A percentile compares a stretch with the other conserved stretches of the same genome.
Conservation (phyloP, 2,797 vertebrate species). For the Rhinichthys osculus region DNA sequence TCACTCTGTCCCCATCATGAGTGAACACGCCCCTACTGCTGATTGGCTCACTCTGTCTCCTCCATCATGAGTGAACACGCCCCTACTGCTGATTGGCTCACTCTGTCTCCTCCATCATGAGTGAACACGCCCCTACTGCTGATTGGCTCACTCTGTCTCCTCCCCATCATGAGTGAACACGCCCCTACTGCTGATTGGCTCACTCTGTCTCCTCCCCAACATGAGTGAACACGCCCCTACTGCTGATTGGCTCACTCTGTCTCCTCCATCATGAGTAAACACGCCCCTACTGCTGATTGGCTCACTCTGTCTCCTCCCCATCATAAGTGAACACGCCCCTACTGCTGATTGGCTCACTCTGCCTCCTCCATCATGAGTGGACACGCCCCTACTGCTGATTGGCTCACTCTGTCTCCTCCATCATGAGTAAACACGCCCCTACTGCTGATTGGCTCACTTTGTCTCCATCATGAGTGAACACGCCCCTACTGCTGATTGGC, state of each 20-base stretch:
- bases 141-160: neutral
- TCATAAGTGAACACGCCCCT: neutral
- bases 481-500: too few relatives aligned
- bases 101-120: neutral
- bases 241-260: neutral
- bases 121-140: neutral
- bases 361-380: neutral
- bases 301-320: neutral
- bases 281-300: neutral
- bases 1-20: neutral
- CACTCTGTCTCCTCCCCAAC: neutral
- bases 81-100: neutral
- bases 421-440: too few relatives aligned
- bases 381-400: neutral
- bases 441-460: too few relatives aligned
- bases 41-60: neutral
- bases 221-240: fast-evolving
- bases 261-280: neutral
- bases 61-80: neutral
- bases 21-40: neutral
- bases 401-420: too few relatives aligned
- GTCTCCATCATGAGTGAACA: too few relatives aligned
- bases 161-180: neutral
- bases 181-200: neutral
- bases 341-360: neutral